phyloP scores from a whole-genome alignment of 2,888 invertebrate genomes.

The Aphelenchoides bicaudatus region DNA sequence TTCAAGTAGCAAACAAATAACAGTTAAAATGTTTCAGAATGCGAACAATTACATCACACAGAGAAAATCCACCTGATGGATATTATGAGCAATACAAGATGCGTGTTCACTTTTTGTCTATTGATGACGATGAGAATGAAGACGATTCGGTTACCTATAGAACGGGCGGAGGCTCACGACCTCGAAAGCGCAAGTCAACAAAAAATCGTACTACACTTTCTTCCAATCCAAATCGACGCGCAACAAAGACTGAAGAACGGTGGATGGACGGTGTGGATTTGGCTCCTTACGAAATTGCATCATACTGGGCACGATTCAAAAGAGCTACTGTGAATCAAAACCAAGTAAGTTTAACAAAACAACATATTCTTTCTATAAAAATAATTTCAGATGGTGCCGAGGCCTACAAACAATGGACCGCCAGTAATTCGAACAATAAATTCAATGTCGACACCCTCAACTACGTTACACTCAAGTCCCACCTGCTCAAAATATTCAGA shows the following conservation, averaged over 20 bases:
- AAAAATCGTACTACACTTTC: neutral
- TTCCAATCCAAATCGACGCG: constrained; percentile 5
- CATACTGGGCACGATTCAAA: constrained; percentile 32
- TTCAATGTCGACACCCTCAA: too few species aligned
- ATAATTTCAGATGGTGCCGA: too few species aligned
- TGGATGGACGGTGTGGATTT: constrained; percentile 53
- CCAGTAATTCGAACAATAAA: too few species aligned
- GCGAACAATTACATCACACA: constrained; percentile 47
- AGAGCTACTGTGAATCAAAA: neutral
- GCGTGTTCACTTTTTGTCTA: constrained; percentile 40
- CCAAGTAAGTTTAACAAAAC: neutral
- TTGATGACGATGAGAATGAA: constrained; percentile 38
- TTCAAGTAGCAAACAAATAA: too few species aligned
- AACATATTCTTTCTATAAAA: neutral
- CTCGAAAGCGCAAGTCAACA: neutral
- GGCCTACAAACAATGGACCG: too few species aligned
- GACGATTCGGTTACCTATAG: neutral
- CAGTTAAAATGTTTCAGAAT: too few species aligned
- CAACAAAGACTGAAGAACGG: constrained; percentile 14
- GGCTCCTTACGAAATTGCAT: constrained; percentile 49
- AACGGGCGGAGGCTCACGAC: constrained; percentile 17
- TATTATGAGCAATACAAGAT: constrained; percentile 49
- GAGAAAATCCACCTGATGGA: constrained; percentile 54
- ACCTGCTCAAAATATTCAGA: too few species aligned
- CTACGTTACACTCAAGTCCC: too few species aligned